Base-by-base conservation (phyloP, 2,888 invertebrate genomes). In the Drosophila longiperda region DNA sequence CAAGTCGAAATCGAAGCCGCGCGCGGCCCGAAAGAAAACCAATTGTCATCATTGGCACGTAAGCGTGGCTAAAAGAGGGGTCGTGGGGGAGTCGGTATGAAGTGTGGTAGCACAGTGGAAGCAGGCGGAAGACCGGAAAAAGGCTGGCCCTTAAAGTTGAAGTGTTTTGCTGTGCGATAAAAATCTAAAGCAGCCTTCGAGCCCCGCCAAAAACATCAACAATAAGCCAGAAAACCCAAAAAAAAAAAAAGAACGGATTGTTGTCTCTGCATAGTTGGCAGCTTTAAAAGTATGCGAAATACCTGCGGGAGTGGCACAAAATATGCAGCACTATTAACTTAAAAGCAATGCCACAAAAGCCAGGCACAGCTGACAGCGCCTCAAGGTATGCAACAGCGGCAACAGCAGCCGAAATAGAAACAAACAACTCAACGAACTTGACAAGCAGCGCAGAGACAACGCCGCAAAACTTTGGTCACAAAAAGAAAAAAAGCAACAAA, bases 41-140 rank as follows among this genome's bases (percentile, higher is more conserved):
- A 87, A 91, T 90, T 90, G 90, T 90, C 90, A 90, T 90, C 91
- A 90, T 89, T 90, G 90, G 91, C 91, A 90, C 90, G 90, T 90
- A 90, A 90, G 81, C 73, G 57, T 80, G 62, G 80, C 72, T 32
- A 38, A 33, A 26, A 34, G 8, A 23, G 36, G 26, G 52, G 32
- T n/a, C n/a, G n/a, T n/a, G 34, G 42, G 32, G 42, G 54, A 23
- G 8, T 34, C 1, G 9, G 7, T n/a, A 12, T 40, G n/a, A 32
- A 42, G 29, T 33, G 49, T 45, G 61, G 69, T 60, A 50, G 34
- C 34, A 33, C 4, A 8, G 45, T 52, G 59, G 33, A 29, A 66
- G 73, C 66, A 55, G 61, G 66, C 68, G 74, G 68, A 68, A 68
- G 69, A 80, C 77, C 78, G 73, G 86, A 75, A 81, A 78, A 72